phyloP scores from a whole-genome alignment of 1,140 invertebrate genomes.

The Ceratina japonica region DNA sequence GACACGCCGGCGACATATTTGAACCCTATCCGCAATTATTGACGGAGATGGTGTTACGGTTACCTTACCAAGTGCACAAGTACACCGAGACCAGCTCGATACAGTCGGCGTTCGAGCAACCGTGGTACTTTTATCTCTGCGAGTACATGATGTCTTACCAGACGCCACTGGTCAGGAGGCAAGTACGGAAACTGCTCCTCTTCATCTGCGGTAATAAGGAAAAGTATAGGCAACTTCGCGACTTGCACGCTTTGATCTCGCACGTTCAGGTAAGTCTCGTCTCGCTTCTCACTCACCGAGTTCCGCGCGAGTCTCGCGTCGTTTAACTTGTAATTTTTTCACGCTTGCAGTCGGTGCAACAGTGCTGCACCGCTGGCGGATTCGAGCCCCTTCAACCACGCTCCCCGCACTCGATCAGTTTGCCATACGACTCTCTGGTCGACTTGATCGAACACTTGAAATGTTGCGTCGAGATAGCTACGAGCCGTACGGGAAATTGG shows the following conservation, averaged over 20 bases:
- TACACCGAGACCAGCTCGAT: constrained; percentile 82
- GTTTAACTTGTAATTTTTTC: not conserved
- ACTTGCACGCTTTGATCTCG: constrained; percentile 93
- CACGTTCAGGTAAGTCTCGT: constrained; percentile 84
- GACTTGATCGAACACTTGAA: constrained; percentile 97
- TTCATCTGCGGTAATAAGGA: constrained; percentile 98
- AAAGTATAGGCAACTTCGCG: constrained; percentile 94
- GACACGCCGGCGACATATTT: constrained; percentile 95
- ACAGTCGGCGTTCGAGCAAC: constrained; percentile 81
- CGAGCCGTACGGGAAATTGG: constrained; percentile 96
- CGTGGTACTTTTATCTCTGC: constrained; percentile 91
- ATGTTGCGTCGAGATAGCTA: constrained; percentile 95
- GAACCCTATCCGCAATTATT: constrained; percentile 95
- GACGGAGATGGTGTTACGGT: constrained; percentile 95
- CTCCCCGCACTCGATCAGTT: constrained; percentile 77
- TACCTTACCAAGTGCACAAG: constrained; percentile 96
- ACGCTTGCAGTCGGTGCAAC: constrained; percentile 78
- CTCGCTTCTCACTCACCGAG: not conserved
- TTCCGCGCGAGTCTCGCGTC: not conserved
- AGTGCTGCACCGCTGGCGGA: constrained; percentile 82
- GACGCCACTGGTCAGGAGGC: constrained; percentile 87
- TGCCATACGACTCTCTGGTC: constrained; percentile 94
- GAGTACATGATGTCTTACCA: constrained; percentile 98
- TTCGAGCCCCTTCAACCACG: constrained; percentile 79
- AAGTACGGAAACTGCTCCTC: constrained; percentile 93